Evolutionary conservation across 2,797 vertebrate genomes (phyloP), one percentile per base, ranked within the genome.

Genomic region (Iguana delicatissima): DNA sequence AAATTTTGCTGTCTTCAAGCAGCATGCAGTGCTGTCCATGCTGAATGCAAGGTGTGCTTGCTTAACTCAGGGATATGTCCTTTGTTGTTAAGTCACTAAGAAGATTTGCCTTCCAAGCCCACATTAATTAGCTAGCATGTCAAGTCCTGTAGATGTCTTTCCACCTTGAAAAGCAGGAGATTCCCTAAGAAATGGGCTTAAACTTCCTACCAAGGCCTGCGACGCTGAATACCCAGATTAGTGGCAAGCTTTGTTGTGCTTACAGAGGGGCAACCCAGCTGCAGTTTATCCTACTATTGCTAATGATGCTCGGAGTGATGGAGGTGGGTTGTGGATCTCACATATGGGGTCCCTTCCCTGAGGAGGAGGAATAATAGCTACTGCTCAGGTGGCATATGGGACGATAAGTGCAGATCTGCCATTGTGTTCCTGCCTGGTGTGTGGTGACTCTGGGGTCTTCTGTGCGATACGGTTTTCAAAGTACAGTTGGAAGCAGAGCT

Each of bases 241-340:
- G 93, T 84, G 90, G 0, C 35, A 92, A 62, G 93, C 50, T 92
- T 96, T 94, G 91, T 91, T 22, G 14, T 91, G 92, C 79, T 94
- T 96, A 90, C 92, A 93, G 94, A 88, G 50, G 86, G 92, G 91
- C 91, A 92, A 92, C 92, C 92, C 93, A 96, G 95, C 94, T 95
- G 89, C 95, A 89, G 91, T 94, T 97, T 94, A 96, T 96, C 94
- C 96, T 96, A 92, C 93, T 94, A 93, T 96, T 93, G 94, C 95
- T 97, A 97, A 97, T 96, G 94, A 95, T 94, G 97, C 96, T 96
- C 81, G 85, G 96, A 96, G 92, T 95, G 87, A 95, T 95, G 92
- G 92, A 94, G 91, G 95, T 96, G 92, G 92, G 89, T 95, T 93
- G 91, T 95, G 92, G 82, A 86, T 90, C 91, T 95, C 93, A 74